These are phyloP conservation scores for Grapholita molesta DNA, from an alignment of 1,140 invertebrate species.

Conservation along the genomic window DNA sequence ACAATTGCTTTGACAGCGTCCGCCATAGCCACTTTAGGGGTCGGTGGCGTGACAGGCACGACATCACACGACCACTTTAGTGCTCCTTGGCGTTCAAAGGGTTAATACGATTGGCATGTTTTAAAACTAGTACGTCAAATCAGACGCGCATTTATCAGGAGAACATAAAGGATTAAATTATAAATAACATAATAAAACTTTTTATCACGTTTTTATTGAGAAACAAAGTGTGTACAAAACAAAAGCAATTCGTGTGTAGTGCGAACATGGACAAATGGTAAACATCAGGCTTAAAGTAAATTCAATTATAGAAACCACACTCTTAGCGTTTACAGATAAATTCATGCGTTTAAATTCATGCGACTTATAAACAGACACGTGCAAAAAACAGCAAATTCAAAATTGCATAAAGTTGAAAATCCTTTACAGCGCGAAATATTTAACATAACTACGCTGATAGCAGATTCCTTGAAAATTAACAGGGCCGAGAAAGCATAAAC, in stretches of 20 bases:
- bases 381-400: not conserved
- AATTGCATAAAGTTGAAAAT: not conserved
- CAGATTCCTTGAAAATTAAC: no score
- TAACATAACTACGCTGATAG: no score
- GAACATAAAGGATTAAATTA: not conserved
- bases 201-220: conserved; percentile 38
- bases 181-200: not conserved
- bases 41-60: no score
- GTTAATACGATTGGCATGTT: no score
- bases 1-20: no score
- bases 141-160: not conserved
- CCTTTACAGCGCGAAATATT: no score
- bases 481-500: no score
- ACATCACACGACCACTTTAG: no score
- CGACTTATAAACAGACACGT: not conserved
- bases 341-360: not conserved
- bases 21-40: no score
- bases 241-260: conserved; percentile 22
- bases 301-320: not conserved
- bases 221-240: conserved; percentile 34
- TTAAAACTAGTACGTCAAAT: no score
- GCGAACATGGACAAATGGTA: conserved; percentile 1
- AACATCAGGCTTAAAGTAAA: not conserved
- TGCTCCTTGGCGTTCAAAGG: no score
- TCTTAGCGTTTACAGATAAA: not conserved